Base-by-base conservation (phyloP, 2,888 invertebrate genomes). In the Eucera pruinosa region DNA sequence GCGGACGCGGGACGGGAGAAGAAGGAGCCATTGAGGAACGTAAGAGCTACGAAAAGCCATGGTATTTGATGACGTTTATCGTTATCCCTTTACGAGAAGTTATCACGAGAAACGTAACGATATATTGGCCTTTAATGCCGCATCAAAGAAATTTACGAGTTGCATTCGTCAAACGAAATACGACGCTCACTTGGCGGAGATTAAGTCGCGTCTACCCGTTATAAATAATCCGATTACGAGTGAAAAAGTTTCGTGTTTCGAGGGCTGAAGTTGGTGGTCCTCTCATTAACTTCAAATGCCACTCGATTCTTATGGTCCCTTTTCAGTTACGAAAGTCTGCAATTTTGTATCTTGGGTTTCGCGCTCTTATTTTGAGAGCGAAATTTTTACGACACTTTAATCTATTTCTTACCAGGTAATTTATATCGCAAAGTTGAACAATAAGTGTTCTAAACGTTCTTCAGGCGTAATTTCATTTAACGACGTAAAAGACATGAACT, bases 91-190 rank as follows among this genome's bases (percentile, higher is more conserved):
- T 82, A 82, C 68, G 73, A 70, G 70, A 58, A 80, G 75, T 76
- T 83, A 81, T 77, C 84, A 77, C 66, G 68, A 65, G 30, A 64
- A 62, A 60, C 50, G 55, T 80, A 75, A 75, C 68, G 81, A 72
- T 66, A 72, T 39, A 66, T 70, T 55, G 69, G 69, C 64, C 62
- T 61, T 78, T 78, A 80, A 82, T 76, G 68, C 62, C 60, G 41
- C 52, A 73, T 80, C 75, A 61, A 45, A 20, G 64, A 68, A 82
- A 84, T 84, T 82, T 84, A 84, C 71, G 78, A n/a, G 45, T 23
- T n/a, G 45, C 78, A 71, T 84, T 75, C 69, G 72, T 84, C 82
- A 80, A 80, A 68, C 60, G 82, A 82, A 84, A 84, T 78, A 79
- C 75, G 80, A 81, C 25, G 64, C 82, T 25, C 45, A 72, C 52